Percentiles rank a stretch among this genome's conserved stretches.
These are phyloP conservation scores for Opisthocomus hoazin DNA, from an alignment of 2,113 vertebrate species.

Conservation along the genomic window DNA sequence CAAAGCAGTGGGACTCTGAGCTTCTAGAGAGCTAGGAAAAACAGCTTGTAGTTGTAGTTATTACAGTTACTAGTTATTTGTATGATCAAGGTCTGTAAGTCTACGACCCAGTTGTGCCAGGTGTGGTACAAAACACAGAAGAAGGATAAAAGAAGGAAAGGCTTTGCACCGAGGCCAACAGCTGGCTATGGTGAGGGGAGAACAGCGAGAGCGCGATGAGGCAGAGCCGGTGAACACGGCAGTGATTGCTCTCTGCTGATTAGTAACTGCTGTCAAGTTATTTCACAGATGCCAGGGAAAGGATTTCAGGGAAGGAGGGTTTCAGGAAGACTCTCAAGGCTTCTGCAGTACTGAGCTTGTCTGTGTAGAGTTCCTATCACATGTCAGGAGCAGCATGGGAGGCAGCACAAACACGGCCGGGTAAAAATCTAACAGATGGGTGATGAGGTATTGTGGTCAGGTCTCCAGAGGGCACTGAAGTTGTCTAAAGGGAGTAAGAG, in stretches of 20 bases:
- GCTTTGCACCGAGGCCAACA: neutral
- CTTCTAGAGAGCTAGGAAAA: neutral
- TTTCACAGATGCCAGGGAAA: neutral
- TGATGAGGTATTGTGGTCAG: rapidly evolving
- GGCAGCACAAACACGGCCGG: neutral
- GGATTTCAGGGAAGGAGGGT: neutral
- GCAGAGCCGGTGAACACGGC: neutral
- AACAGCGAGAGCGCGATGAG: neutral
- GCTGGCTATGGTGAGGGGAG: rapidly evolving
- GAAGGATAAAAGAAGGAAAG: neutral
- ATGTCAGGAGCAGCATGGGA: neutral
- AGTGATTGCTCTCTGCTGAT: neutral
- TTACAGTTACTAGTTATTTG: neutral
- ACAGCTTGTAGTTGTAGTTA: neutral
- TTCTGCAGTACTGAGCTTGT: neutral
- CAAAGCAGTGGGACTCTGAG: neutral
- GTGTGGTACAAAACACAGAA: neutral
- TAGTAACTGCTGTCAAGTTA: neutral
- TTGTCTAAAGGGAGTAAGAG: neutral
- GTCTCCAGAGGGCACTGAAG: neutral
- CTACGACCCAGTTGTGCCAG: rapidly evolving
- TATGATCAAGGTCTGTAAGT: neutral
- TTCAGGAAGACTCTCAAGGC: neutral
- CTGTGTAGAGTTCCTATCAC: neutral
- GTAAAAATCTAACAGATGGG: rapidly evolving